phyloP scores from a whole-genome alignment of 2,888 invertebrate species.

The Carpatolechia fugitivella region DNA sequence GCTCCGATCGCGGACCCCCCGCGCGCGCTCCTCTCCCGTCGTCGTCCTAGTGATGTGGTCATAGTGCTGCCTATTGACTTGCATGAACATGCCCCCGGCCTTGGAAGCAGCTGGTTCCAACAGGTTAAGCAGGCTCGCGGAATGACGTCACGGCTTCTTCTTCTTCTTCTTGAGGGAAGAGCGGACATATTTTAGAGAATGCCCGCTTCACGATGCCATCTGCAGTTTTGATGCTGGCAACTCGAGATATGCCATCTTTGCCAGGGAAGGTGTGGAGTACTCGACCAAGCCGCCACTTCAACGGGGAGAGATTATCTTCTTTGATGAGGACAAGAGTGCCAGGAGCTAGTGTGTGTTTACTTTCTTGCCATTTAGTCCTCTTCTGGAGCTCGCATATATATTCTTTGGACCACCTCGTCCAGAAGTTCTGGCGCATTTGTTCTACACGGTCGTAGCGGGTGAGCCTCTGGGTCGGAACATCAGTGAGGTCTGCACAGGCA shows the following conservation, averaged over 20 bases:
- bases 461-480: neutral
- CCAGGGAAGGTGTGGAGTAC: neutral
- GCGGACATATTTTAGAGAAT: neutral
- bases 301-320: neutral
- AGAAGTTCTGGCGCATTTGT: slow-evolving; percentile 16
- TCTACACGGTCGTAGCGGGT: slow-evolving; percentile 12
- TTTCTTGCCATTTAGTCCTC: slow-evolving; percentile 17
- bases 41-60: too few species aligned
- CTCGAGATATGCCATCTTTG: neutral
- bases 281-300: neutral
- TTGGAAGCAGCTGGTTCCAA: neutral
- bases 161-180: neutral
- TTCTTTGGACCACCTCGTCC: slow-evolving; percentile 15
- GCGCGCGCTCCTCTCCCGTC: too few species aligned
- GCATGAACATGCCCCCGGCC: slow-evolving; percentile 2
- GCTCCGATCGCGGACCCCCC: too few species aligned
- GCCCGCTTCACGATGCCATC: neutral
- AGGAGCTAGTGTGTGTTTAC: neutral
- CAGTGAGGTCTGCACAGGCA: neutral
- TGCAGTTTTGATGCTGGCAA: neutral
- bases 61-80: too few species aligned
- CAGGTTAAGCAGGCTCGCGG: too few species aligned
- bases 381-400: slow-evolving; percentile 17
- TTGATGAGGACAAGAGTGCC: neutral
- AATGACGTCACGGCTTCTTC: neutral